phyloP scores from a whole-genome alignment of 2,797 vertebrate genomes.

The Buphagus erythrorhynchus region DNA sequence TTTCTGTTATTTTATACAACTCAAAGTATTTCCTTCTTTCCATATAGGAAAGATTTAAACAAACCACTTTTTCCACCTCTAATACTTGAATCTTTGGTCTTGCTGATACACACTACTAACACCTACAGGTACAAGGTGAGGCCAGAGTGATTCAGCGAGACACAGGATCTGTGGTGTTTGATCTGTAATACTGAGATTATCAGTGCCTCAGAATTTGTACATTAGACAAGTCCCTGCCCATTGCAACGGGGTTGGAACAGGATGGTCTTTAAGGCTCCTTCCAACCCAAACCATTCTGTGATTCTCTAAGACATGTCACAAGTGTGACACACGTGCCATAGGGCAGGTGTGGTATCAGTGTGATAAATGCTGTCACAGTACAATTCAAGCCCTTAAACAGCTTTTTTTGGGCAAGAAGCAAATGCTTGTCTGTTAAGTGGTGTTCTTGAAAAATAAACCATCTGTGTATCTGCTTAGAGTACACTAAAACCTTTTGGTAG shows the following conservation, averaged over 20 bases:
- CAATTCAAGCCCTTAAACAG: neutral
- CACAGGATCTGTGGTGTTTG: neutral
- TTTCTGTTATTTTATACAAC: neutral
- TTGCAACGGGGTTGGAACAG: neutral
- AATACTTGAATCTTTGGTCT: neutral
- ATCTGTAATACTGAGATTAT: too few species aligned
- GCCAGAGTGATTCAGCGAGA: neutral
- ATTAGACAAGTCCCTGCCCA: neutral
- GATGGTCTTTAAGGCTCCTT: neutral
- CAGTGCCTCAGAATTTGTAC: neutral
- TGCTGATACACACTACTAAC: neutral
- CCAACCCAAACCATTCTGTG: neutral
- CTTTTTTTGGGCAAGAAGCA: neutral
- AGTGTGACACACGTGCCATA: fast-evolving
- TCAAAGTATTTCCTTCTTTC: neutral
- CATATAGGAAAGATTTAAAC: neutral
- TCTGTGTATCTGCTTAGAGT: neutral
- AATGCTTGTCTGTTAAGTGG: neutral
- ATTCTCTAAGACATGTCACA: neutral
- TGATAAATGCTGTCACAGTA: neutral
- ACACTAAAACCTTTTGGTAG: neutral
- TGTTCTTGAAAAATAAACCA: neutral
- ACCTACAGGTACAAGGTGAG: neutral
- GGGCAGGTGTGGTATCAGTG: neutral
- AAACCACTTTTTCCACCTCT: neutral